A percentile compares a stretch with the other conserved stretches of the same genome.
phyloP scores from a whole-genome alignment of 2,113 vertebrate genomes.

The Acrocephalus kingi region DNA sequence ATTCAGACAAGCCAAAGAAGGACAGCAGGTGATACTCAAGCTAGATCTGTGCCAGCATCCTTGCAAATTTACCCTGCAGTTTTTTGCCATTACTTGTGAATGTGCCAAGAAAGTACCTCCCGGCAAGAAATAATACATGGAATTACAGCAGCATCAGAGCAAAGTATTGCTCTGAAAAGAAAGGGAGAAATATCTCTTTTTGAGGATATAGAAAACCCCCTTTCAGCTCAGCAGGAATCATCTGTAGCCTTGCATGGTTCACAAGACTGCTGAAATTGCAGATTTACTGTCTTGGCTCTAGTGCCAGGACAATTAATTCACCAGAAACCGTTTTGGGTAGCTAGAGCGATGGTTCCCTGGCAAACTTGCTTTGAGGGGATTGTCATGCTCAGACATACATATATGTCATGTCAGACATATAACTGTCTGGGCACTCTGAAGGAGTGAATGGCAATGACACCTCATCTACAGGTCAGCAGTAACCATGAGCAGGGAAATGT shows the following conservation, averaged over 20 bases:
- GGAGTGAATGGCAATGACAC: neutral
- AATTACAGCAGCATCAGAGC: neutral
- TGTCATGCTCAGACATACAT: neutral
- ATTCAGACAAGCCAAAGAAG: neutral
- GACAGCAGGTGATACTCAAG: constrained; percentile 20
- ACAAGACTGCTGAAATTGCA: neutral
- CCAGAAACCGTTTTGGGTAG: neutral
- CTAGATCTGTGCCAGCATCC: neutral
- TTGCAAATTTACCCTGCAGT: neutral
- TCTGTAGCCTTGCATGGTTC: neutral
- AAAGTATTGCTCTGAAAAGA: neutral
- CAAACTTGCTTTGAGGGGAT: neutral
- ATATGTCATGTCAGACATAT: too few relatives aligned
- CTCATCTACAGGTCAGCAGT: neutral
- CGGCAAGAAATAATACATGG: neutral
- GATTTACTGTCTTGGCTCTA: neutral
- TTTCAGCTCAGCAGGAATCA: neutral
- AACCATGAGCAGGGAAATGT: neutral
- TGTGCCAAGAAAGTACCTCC: neutral
- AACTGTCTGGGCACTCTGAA: neutral
- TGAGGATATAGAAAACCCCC: neutral
- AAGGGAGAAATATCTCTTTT: neutral
- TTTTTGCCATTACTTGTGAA: neutral
- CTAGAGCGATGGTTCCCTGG: neutral
- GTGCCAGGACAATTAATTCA: neutral